Percentiles rank a stretch among this genome's conserved stretches.
Evolutionary conservation across 2,113 vertebrate species (phyloP).

Genomic region (Tragelaphus buxtoni): DNA sequence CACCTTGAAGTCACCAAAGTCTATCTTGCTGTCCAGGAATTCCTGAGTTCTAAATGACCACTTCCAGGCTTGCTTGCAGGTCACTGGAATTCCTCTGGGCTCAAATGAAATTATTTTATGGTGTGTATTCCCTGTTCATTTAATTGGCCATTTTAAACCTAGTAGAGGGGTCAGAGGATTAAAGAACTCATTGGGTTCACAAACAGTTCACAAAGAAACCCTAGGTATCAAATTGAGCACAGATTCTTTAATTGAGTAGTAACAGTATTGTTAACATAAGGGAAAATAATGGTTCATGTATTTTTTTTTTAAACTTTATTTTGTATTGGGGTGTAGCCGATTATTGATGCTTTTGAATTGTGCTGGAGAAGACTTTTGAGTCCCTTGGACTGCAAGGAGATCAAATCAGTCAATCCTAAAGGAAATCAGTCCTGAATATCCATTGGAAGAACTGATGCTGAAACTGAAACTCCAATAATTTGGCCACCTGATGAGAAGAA

Average conservation of each 20-base stretch:
- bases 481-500: background rate
- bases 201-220: background rate
- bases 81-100: background rate
- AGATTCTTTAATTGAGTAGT: constrained; percentile 7
- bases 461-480: background rate
- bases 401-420: background rate
- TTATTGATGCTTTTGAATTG: background rate
- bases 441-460: background rate
- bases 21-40: background rate
- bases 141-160: constrained; percentile 9
- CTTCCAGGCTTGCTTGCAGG: background rate
- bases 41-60: background rate
- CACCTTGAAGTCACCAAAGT: background rate
- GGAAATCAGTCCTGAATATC: background rate
- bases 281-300: background rate
- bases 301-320: background rate
- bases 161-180: background rate
- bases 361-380: background rate
- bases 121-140: background rate
- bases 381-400: background rate
- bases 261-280: background rate
- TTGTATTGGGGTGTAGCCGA: background rate
- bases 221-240: background rate
- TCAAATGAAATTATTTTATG: constrained; percentile 1
- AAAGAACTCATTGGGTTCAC: background rate